Base-by-base conservation (phyloP, 2,888 invertebrate species). In the Eutolmus rufibarbis region DNA sequence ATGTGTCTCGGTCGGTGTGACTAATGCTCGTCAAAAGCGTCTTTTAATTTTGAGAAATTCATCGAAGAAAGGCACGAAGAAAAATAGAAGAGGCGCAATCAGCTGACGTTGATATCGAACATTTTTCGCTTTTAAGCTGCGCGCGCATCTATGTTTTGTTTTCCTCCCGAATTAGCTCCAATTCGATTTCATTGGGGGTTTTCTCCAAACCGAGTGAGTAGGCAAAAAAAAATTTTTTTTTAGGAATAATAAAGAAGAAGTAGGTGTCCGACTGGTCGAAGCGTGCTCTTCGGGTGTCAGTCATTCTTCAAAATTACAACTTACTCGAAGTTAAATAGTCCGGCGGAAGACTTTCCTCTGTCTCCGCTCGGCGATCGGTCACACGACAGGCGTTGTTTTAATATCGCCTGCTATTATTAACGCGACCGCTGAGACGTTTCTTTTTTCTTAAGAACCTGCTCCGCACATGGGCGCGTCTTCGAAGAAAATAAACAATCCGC, bases 21-120 rank as follows among this genome's bases (percentile, higher is more conserved):
- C 82, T 82, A 82, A 82, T 57, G 34, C 82, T 16, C 31, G 40
- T 57, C 82, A 82, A 34, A 82, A 82, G 31, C 37, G 23, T 23
- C 57, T 82, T 46, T 46, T 28, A 57, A 82, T 57, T 34, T 82
- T 82, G 40, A 74, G 43, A 43, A 40, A 74, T 46, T 85, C 46
- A 74, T 43, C 28, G 23, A 85, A 19, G 28, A 43, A 74, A 85
- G 14, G 43, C 9, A 46, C 16, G n/a, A 9, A 31, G 56, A 43
- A 34, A 43, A 74, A 43, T 74, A 40, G 16, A 85, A 23, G 46
- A 46, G 19, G 46, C 85, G 74, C 74, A 85, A 74, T 74, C 85
- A 85, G 85, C 85, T 85, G 85, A 46, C 74, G 85, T 31, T 74
- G 31, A 40, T 74, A 74, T 31, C 85, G 31, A 28, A 51, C 34